phyloP scores from a whole-genome alignment of 2,113 vertebrate genomes.

The Embiotoca jacksoni region DNA sequence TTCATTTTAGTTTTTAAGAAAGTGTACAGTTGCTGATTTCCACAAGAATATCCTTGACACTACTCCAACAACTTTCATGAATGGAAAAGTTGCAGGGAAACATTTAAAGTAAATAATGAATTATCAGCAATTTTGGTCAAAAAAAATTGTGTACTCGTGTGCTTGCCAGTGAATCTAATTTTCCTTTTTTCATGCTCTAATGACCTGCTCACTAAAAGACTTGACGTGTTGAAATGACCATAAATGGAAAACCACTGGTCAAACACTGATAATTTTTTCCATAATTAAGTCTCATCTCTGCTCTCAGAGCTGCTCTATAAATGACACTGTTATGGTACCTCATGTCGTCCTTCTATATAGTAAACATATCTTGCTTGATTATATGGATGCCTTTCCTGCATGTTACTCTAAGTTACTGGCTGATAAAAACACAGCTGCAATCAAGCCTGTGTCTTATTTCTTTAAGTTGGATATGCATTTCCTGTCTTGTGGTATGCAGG shows the following conservation, averaged over 20 bases:
- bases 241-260: too few relatives aligned
- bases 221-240: too few relatives aligned
- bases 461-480: neutral
- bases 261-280: too few relatives aligned
- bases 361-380: too few relatives aligned
- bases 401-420: neutral
- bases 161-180: neutral
- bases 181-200: neutral
- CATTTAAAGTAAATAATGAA: neutral
- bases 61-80: neutral
- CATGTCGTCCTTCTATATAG: too few relatives aligned
- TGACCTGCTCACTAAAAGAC: neutral
- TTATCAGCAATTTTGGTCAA: neutral
- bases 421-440: constrained; percentile 1
- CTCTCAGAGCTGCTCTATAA: too few relatives aligned
- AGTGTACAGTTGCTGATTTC: neutral
- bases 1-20: neutral
- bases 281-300: too few relatives aligned
- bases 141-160: neutral
- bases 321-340: too few relatives aligned
- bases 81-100: neutral
- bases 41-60: neutral
- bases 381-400: too few relatives aligned
- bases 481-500: neutral
- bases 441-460: neutral